Evolutionary conservation across 1,140 invertebrate genomes (phyloP), one percentile per base, ranked within the genome.

Genomic region (Caenorhabditis tropicalis): DNA sequence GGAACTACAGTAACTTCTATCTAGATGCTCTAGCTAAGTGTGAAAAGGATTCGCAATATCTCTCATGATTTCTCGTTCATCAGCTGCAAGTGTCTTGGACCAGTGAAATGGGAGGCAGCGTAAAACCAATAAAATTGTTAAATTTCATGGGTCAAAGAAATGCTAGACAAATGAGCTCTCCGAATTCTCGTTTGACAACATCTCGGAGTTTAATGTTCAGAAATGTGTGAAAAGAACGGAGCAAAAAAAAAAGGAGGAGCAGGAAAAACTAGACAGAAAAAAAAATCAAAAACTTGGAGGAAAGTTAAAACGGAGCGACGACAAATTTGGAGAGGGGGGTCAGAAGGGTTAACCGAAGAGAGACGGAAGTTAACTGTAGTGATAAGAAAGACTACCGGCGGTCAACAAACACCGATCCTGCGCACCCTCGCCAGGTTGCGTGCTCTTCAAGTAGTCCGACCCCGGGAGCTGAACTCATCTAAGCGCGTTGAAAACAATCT

Each of bases 371-470:
- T 74, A 74, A 74, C 65, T 43, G 65, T 74, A 74, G 65, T 74
- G 65, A 74, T 74, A 74, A 74, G 65, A 74, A 74, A 74, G 65
- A 19, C 65, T 74, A 74, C 65, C 65, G 65, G 65, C 65, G 65
- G 65, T 74, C 36, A 74, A 74, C 36, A 43, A 74, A 74, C 65
- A 74, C 16, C 24, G n/a, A 43, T 43, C 65, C 21, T 74, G 65
- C 65, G 65, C 65, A 74, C 65, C 65, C 65, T 74, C 65, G 36
- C 65, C 19, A 10, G n/a, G 21, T 43, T 74, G 65, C 65, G 65
- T 74, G 65, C 65, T 74, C 65, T 74, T 36, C 36, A 74, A 74
- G 65, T 74, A 36, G 65, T 3, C n/a, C 36, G 2, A 15, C 5
- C 31, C 65, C 29, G 36, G 65, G 29, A 31, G 29, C 58, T 74